Conservation (phyloP, 1,140 invertebrate genomes). For the Odontomachus brunneus region DNA sequence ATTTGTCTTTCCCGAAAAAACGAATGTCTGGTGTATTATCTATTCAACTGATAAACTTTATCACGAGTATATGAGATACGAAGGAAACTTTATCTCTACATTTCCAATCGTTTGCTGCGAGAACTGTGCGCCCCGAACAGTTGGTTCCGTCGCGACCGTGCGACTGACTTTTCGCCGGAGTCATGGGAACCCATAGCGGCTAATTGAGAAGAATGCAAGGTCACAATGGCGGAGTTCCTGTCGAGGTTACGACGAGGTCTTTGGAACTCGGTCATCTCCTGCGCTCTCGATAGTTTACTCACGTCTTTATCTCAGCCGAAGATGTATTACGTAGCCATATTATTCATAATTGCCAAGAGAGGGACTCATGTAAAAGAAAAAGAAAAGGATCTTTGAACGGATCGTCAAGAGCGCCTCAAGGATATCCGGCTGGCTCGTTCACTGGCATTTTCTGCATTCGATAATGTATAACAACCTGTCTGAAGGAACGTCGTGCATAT, state of each 20-base stretch:
- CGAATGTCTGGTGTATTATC: too few relatives aligned
- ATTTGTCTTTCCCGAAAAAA: too few relatives aligned
- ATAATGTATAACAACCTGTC: conserved; percentile 3
- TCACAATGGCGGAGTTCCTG: conserved; percentile 12
- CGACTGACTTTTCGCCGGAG: conserved; percentile 20
- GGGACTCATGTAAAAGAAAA: not conserved
- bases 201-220: conserved; percentile 70
- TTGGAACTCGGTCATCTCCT: conserved; percentile 45
- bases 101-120: not conserved
- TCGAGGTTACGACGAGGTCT: conserved; percentile 37
- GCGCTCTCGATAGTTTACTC: conserved; percentile 19
- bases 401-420: conserved; percentile 4
- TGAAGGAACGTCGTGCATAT: conserved; percentile 10
- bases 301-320: not conserved
- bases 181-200: conserved; percentile 47
- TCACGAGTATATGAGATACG: not conserved
- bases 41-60: too few relatives aligned
- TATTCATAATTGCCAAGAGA: conserved; percentile 7
- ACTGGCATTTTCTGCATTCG: not conserved
- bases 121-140: not conserved
- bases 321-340: conserved; percentile 2
- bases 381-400: conserved; percentile 3
- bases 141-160: conserved; percentile 19
- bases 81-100: not conserved
- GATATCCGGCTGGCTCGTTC: not conserved